phyloP scores from a whole-genome alignment of 92 coral and sea anemone species.

The Bergia puertoricense region DNA sequence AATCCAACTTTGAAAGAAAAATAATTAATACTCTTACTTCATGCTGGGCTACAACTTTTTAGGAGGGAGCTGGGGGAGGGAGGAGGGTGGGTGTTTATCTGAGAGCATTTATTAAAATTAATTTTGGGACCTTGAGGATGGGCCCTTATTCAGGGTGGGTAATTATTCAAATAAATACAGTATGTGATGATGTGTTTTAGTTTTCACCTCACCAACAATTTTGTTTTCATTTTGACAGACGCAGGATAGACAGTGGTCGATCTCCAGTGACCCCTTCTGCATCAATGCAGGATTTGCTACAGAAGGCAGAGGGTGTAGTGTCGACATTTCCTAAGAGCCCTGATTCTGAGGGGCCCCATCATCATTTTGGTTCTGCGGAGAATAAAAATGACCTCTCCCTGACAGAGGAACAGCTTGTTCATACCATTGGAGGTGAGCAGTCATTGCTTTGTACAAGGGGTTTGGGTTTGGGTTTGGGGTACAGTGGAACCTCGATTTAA shows the following conservation, averaged over 20 bases:
- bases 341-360: conserved; percentile 59
- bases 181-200: too few species aligned
- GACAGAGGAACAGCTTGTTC: conserved; percentile 78
- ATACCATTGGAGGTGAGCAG: conserved; percentile 48
- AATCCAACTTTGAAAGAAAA: too few species aligned
- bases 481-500: too few species aligned
- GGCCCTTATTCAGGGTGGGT: too few species aligned
- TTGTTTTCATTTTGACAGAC: conserved; percentile 16
- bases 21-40: too few species aligned
- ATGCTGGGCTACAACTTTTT: too few species aligned
- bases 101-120: too few species aligned
- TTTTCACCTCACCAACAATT: neutral
- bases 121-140: too few species aligned
- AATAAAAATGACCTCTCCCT: conserved; percentile 68
- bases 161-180: too few species aligned
- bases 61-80: too few species aligned
- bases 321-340: conserved; percentile 65
- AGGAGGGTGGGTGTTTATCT: too few species aligned
- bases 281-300: conserved; percentile 67
- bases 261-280: conserved; percentile 67
- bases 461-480: too few species aligned
- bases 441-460: neutral
- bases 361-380: conserved; percentile 51
- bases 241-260: conserved; percentile 57
- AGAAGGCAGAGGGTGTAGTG: conserved; percentile 54